These are phyloP conservation scores for Macrochelys suwanniensis DNA, from an alignment of 2,797 vertebrate genomes.

Conservation along the genomic window DNA sequence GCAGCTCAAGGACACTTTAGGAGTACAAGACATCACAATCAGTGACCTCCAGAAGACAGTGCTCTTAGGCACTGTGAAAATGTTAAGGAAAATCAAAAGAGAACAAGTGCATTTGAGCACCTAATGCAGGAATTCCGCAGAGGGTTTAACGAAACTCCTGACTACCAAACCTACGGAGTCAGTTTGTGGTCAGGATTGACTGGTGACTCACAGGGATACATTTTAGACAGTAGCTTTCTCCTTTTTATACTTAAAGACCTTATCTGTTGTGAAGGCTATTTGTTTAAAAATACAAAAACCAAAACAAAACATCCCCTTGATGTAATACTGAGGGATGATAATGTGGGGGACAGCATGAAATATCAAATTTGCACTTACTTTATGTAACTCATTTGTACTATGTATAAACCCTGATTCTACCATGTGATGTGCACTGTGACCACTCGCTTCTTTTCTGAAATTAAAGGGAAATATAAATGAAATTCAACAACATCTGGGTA, in stretches of 20 bases:
- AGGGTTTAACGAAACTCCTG: neutral
- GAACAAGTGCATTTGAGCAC: neutral
- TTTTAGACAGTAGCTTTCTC: neutral
- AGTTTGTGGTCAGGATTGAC: neutral
- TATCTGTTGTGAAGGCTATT: neutral
- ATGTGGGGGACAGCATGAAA: neutral
- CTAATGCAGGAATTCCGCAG: neutral
- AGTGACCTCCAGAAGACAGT: neutral
- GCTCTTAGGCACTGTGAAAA: neutral
- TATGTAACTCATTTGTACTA: neutral
- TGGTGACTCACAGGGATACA: neutral
- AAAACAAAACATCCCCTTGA: neutral
- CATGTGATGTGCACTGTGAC: neutral
- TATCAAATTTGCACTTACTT: neutral
- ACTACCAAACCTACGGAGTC: neutral
- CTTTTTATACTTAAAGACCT: neutral
- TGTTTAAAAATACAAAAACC: neutral
- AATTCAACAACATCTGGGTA: neutral
- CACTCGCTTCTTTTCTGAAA: conserved; percentile 7
- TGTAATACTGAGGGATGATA: conserved; percentile 26
- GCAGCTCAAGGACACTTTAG: neutral
- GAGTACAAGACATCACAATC: neutral
- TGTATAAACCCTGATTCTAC: conserved; percentile 24
- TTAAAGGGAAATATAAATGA: neutral
- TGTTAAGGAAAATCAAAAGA: neutral